These are phyloP conservation scores for Tanytarsus gracilentus DNA, from an alignment of 2,888 invertebrate species.

Conservation along the genomic window DNA sequence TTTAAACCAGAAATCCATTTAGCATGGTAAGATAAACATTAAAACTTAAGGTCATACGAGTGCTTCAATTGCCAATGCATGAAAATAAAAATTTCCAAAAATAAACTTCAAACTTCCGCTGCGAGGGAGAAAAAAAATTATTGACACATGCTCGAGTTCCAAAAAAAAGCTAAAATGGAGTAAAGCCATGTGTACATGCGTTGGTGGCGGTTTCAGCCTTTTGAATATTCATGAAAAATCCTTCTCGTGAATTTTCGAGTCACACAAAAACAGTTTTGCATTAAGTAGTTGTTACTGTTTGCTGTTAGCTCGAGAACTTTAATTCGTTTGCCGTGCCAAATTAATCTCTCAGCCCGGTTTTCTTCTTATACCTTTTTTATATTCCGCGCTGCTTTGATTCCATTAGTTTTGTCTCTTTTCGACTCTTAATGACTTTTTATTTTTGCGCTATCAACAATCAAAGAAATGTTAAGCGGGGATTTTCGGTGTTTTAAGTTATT, in stretches of 20 bases:
- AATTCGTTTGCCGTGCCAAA: conserved; percentile 16
- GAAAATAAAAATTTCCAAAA: not conserved
- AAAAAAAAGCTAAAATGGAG: too few relatives aligned
- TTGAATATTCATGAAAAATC: conserved; percentile 11
- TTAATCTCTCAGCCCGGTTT: too few relatives aligned
- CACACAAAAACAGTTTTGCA: not conserved
- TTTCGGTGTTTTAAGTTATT: too few relatives aligned
- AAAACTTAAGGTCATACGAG: not conserved
- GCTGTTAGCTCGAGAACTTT: not conserved
- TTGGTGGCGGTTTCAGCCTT: not conserved
- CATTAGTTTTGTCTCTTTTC: conserved; percentile 12
- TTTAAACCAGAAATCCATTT: conserved; percentile 5
- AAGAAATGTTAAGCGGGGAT: too few relatives aligned
- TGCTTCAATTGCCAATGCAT: not conserved
- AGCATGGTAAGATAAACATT: not conserved
- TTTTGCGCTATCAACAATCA: too few relatives aligned
- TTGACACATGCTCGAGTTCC: not conserved
- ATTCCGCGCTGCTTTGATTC: not conserved
- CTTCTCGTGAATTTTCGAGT: not conserved
- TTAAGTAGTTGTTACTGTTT: not conserved
- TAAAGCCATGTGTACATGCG: not conserved
- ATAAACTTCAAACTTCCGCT: not conserved
- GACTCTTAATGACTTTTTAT: too few relatives aligned
- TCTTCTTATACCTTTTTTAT: too few relatives aligned
- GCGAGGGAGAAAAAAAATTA: not conserved